Base-by-base conservation (phyloP, 2,888 invertebrate species). In the Glaucopsyche alexis region DNA sequence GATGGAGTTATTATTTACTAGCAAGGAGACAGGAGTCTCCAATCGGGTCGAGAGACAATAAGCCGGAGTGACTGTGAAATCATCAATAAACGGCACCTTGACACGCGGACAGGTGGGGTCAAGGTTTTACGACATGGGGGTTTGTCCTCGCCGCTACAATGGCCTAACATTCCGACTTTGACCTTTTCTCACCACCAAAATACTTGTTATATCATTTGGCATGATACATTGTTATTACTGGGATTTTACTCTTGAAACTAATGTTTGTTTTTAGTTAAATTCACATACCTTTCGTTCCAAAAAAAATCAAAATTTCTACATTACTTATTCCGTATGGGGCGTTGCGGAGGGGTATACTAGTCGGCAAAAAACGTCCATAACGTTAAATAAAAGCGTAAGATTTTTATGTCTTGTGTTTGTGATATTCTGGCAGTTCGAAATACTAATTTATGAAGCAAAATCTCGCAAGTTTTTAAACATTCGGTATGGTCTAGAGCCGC, bases 81-180 rank as follows among this genome's bases (percentile, higher is more conserved):
- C 82, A 82, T 82, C 81, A 80, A 82, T 83, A 84, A 81, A 81
- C 76, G 76, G 79, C 79, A 80, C 88, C 89, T 87, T 89, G 88
- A 88, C 86, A 83, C 80, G 80, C 82, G 81, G 79, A 81, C 79
- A 74, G 79, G 76, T 77, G 75, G 82, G 90, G 90, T 89, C 89
- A 90, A 88, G 89, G 88, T 81, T 85, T 88, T 85, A 87, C 47
- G 69, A 69, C 69, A 69, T 47, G 69, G 69, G 45, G 29, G 19
- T 69, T 67, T 29, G 69, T 69, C 69, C 45, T 47, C 47, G 47
- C 19, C 47, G 64, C 19, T 14, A 29, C 69, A 47, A 29, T 69
- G 29, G 19, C 29, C 47, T 13, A 69, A 47, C 69, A 47, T 69
- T 49, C 7, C 47, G 69, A 47, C 49, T 69, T 69, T 69, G 67